Evolutionary conservation across 1,140 invertebrate genomes (phyloP), one percentile per base, ranked within the genome.

Genomic region (Dendrolimus punctatus): DNA sequence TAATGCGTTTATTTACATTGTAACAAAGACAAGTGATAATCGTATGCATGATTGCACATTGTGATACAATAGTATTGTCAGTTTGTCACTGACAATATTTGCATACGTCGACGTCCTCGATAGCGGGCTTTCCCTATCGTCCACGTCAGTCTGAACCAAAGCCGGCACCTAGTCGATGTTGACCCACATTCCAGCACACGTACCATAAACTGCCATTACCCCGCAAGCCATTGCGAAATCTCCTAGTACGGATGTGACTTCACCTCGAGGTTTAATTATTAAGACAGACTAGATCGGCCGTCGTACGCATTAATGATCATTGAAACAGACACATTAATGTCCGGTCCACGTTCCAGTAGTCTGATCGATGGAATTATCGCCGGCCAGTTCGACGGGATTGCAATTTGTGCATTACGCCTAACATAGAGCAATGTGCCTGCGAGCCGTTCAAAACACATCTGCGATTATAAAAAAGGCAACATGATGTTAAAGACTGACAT

Each of bases 41-140:
- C 43, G 43, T 10, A n/a, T n/a, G 43, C 6, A n/a, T 3, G 6
- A 45, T n/a, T 45, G n/a, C 23, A 10, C 23, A 45, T 45, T n/a
- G 23, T 10, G 23, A n/a, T 9, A 45, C 43, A 10, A 9, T 45
- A 10, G 8, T 38, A 6, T 7, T 38, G 46, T 36, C 7, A 38
- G 38, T 48, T 48, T 48, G 36, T 38, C 39, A 38, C 39, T 48
- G 46, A 48, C 46, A 36, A 38, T 45, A 38, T 51, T 51, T 51
- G 50, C 50, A 51, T 51, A 37, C 36, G 50, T 48, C 44, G 40
- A 39, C 9, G 23, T 45, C 10, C 38, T 38, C 49, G 36, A 38
- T 44, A 44, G 46, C 48, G 53, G 52, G 55, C 59, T 61, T 61
- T 61, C 59, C 59, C 59, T 61, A 49, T 61, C 55, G 45, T 51